A percentile compares a stretch with the other conserved stretches of the same genome.
phyloP scores from a whole-genome alignment of 2,888 invertebrate species.

The Stenodera caucasica region DNA sequence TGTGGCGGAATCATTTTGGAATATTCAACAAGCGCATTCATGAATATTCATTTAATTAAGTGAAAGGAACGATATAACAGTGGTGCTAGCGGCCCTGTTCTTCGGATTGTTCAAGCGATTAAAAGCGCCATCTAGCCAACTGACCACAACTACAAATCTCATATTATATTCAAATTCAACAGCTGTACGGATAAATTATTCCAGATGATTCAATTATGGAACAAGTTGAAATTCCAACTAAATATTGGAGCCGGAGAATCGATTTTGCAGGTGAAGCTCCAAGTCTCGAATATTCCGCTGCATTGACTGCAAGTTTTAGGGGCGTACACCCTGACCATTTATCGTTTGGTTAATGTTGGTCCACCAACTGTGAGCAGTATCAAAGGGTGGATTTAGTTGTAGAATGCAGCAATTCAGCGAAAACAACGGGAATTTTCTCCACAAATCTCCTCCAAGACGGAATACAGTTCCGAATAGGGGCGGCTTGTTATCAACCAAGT shows the following conservation, averaged over 20 bases:
- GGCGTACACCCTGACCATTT: slow-evolving; percentile 14
- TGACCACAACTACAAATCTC: background rate
- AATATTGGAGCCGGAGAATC: too few relatives aligned
- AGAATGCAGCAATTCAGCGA: slow-evolving; percentile 32
- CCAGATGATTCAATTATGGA: background rate
- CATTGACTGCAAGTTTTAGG: too few relatives aligned
- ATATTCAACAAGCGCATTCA: slow-evolving; percentile 47
- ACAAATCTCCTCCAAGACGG: slow-evolving; percentile 39
- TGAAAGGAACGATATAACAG: slow-evolving; percentile 46
- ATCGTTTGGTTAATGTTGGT: slow-evolving; percentile 29
- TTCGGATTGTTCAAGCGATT: slow-evolving; percentile 35
- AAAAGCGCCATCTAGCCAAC: background rate
- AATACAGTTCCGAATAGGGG: slow-evolving; percentile 33
- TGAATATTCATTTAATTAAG: slow-evolving; percentile 51
- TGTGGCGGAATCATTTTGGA: slow-evolving; percentile 34
- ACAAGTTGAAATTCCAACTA: too few relatives aligned
- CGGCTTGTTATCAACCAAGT: slow-evolving; percentile 44
- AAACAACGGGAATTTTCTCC: slow-evolving; percentile 28
- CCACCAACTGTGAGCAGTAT: slow-evolving; percentile 23
- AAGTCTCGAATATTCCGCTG: too few relatives aligned
- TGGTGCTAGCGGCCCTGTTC: slow-evolving; percentile 39
- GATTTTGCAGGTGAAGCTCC: too few relatives aligned
- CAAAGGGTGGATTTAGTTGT: slow-evolving; percentile 33
- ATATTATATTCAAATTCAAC: background rate
- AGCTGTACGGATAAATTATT: too few relatives aligned